These are phyloP conservation scores for Bradysia coprophila DNA, from an alignment of 1,140 invertebrate species.

Conservation along the genomic window DNA sequence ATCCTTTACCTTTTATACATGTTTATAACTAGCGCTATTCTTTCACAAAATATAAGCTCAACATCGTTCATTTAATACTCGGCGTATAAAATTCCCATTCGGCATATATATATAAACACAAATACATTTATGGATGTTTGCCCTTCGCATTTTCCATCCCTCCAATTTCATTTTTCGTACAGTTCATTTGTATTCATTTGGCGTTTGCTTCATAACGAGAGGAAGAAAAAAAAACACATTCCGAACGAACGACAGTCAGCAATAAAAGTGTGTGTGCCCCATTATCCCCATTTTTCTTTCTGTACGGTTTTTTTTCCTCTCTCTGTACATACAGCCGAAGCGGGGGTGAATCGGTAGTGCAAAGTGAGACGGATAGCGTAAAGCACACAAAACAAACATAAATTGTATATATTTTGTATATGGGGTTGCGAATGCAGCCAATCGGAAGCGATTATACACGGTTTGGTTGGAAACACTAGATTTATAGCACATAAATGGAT, in stretches of 20 bases:
- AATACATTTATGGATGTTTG: not conserved
- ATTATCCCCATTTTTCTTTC: not conserved
- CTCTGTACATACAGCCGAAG: too few relatives aligned
- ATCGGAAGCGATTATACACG: not conserved
- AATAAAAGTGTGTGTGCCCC: not conserved
- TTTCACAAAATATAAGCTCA: too few relatives aligned
- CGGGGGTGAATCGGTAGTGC: too few relatives aligned
- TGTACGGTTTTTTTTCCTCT: too few relatives aligned
- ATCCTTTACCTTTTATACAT: too few relatives aligned
- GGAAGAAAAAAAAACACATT: not conserved
- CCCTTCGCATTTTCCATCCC: not conserved
- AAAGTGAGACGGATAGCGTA: too few relatives aligned
- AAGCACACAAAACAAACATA: too few relatives aligned
- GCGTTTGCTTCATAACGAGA: not conserved
- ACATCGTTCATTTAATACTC: too few relatives aligned
- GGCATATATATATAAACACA: too few relatives aligned
- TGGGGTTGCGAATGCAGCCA: not conserved
- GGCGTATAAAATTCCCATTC: too few relatives aligned
- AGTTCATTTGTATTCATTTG: not conserved
- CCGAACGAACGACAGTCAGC: too few relatives aligned
- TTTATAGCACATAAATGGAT: not conserved
- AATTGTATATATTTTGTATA: not conserved
- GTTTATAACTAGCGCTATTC: too few relatives aligned
- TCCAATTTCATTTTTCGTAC: not conserved
- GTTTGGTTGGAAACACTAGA: not conserved